These are phyloP conservation scores for Potamilus streckersoni DNA, from an alignment of 1,140 invertebrate genomes.

Conservation along the genomic window DNA sequence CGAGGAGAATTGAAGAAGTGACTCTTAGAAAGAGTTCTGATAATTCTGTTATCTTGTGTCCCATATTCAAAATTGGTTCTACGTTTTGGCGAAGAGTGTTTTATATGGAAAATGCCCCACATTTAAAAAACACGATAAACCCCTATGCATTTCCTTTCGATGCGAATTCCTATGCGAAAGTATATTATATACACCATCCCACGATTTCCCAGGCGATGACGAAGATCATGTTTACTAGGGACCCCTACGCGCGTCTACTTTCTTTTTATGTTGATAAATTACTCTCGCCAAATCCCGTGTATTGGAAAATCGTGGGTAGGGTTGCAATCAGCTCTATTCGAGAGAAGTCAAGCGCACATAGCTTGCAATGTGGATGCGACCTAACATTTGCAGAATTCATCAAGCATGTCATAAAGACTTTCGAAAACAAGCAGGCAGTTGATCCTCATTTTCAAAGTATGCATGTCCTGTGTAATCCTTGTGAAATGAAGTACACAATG, in stretches of 20 bases:
- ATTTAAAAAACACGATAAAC: conserved; percentile 26
- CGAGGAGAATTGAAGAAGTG: not conserved
- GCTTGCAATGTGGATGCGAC: conserved; percentile 23
- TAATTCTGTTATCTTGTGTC: conserved; percentile 36
- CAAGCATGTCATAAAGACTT: conserved; percentile 23
- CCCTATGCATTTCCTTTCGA: conserved; percentile 19
- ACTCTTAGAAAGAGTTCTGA: conserved; percentile 9
- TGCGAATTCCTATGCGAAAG: not conserved
- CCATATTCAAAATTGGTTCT: conserved; percentile 42
- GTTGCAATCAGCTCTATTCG: conserved; percentile 24
- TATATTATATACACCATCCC: not conserved
- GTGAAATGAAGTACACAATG: conserved; percentile 31
- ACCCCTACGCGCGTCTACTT: conserved; percentile 40
- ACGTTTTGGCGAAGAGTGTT: conserved; percentile 45
- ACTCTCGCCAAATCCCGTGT: conserved; percentile 46
- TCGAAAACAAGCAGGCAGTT: conserved; percentile 5
- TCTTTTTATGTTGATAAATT: conserved; percentile 50
- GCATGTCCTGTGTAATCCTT: conserved; percentile 20
- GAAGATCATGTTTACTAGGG: conserved; percentile 42
- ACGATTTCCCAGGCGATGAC: not conserved
- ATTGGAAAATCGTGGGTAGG: conserved; percentile 37
- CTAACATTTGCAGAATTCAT: conserved; percentile 32
- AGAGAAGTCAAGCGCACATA: not conserved
- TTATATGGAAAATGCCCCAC: conserved; percentile 8
- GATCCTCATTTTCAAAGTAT: conserved; percentile 27